Evolutionary conservation across 1,140 invertebrate species (phyloP).

Genomic region (Drosophila athabasca): DNA sequence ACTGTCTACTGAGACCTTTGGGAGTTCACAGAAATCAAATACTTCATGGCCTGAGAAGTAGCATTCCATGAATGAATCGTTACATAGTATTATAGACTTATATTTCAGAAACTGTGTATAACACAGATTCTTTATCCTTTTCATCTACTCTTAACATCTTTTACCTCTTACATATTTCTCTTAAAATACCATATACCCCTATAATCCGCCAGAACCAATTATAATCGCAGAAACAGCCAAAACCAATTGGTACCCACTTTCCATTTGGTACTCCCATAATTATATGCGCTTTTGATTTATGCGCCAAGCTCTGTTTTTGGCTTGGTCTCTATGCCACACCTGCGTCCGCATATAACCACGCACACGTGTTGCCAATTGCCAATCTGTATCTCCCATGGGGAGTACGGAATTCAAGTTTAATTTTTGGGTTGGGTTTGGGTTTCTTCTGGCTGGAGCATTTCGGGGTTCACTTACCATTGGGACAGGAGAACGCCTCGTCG

Average conservation of each 20-base stretch:
- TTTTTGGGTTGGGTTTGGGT: slow-evolving; percentile 8
- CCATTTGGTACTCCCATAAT: slow-evolving; percentile 40
- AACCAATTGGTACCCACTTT: slow-evolving; percentile 16
- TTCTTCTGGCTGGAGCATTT: neutral
- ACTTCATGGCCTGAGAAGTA: no score
- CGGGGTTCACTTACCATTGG: slow-evolving; percentile 66
- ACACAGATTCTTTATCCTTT: no score
- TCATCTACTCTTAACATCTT: no score
- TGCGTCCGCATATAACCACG: slow-evolving; percentile 43
- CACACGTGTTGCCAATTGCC: slow-evolving; percentile 61
- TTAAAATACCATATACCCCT: slow-evolving; percentile 12
- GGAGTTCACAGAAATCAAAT: no score
- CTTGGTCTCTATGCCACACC: slow-evolving; percentile 56
- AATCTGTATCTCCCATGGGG: slow-evolving; percentile 30
- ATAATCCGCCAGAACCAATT: no score
- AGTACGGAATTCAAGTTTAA: slow-evolving; percentile 46
- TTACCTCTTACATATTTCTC: no score
- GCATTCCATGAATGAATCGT: no score
- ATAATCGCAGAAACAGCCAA: slow-evolving; percentile 43
- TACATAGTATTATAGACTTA: no score
- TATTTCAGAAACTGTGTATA: no score
- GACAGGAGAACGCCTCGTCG: slow-evolving; percentile 75
- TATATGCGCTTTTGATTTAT: slow-evolving; percentile 69
- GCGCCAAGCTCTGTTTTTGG: slow-evolving; percentile 23
- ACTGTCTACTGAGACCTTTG: no score